Evolutionary conservation across 2,888 invertebrate species (phyloP).

Genomic region (Pristionchus japonicus): DNA sequence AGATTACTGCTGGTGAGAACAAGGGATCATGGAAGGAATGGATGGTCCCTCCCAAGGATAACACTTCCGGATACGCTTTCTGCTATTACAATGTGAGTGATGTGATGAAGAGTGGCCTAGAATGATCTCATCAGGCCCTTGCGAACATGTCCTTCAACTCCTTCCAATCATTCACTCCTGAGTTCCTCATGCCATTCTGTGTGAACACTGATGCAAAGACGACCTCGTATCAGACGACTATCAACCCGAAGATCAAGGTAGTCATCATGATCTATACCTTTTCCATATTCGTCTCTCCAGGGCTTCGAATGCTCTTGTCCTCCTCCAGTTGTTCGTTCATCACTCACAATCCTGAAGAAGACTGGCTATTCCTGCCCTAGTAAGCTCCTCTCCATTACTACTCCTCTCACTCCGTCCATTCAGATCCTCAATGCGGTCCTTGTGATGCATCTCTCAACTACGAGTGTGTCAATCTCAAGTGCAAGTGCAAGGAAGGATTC

Average conservation of each 20-base stretch:
- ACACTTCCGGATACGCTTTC: slow-evolving; percentile 38
- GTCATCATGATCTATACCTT: too few relatives aligned
- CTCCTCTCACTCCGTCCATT: neutral
- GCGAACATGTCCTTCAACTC: neutral
- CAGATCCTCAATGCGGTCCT: neutral
- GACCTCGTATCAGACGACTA: neutral
- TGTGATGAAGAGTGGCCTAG: neutral
- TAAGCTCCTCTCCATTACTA: neutral
- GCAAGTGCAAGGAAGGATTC: slow-evolving; percentile 30
- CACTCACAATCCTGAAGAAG: neutral
- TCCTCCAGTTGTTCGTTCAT: neutral
- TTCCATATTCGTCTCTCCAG: neutral
- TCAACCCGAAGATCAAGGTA: neutral
- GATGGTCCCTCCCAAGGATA: slow-evolving; percentile 44
- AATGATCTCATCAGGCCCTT: neutral
- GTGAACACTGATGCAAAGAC: neutral
- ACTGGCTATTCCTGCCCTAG: neutral
- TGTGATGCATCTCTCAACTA: slow-evolving; percentile 21
- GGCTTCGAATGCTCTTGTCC: slow-evolving; percentile 42
- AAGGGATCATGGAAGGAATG: slow-evolving; percentile 44
- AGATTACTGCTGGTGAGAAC: slow-evolving; percentile 17
- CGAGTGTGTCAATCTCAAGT: slow-evolving; percentile 29
- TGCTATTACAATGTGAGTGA: slow-evolving; percentile 42
- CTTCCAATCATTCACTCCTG: neutral
- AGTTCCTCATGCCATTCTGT: slow-evolving; percentile 12